A percentile compares a stretch with the other conserved stretches of the same genome.
Conservation (phyloP, 2,113 vertebrate genomes). For the Hyla sarda region DNA sequence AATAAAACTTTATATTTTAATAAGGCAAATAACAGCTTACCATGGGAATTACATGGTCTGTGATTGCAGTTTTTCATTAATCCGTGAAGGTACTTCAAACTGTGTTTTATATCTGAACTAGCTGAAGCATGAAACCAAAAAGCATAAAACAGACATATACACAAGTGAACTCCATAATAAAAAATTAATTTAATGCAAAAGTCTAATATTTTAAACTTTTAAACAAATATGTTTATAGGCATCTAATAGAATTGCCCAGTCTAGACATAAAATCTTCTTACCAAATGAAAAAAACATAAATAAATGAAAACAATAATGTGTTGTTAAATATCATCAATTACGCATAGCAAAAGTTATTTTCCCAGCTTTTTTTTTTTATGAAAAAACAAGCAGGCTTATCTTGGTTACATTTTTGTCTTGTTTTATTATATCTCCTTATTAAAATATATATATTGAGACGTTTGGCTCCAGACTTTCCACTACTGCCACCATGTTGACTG, state of each 20-base stretch:
- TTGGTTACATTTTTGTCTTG: no score
- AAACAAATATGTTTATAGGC: not conserved
- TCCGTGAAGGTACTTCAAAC: not conserved
- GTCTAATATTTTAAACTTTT: not conserved
- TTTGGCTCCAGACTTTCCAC: no score
- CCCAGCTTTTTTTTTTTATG: not conserved
- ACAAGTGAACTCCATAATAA: not conserved
- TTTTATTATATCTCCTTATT: no score
- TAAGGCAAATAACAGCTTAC: not conserved
- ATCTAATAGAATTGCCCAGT: not conserved
- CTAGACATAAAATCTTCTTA: not conserved
- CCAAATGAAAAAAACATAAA: not conserved
- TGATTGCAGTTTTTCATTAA: conserved; percentile 5
- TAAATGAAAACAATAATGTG: not conserved
- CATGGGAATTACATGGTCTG: not conserved
- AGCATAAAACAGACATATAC: conserved; percentile 18
- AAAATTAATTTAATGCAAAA: conserved; percentile 2
- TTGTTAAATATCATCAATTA: not conserved
- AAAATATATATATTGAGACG: no score
- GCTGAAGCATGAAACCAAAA: not conserved
- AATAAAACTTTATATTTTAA: not conserved
- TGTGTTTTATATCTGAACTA: conserved; percentile 1
- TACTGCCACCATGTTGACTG: no score
- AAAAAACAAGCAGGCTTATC: not conserved
- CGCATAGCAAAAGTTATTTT: not conserved